phyloP scores from a whole-genome alignment of 2,797 vertebrate genomes.

The Synanceia verrucosa region DNA sequence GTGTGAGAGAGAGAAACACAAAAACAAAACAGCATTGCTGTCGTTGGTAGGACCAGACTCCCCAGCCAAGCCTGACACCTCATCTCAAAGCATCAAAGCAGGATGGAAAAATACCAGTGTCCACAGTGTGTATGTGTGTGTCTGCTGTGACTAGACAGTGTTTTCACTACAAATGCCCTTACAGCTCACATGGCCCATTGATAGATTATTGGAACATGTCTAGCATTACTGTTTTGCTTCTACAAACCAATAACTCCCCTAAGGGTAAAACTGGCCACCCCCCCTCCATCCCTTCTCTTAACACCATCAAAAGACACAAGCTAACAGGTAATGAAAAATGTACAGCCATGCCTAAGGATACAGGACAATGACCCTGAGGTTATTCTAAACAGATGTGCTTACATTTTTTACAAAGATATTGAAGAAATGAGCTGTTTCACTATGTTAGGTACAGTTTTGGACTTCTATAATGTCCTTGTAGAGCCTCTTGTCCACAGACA shows the following conservation, averaged over 20 bases:
- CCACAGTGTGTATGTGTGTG: constrained; percentile 46
- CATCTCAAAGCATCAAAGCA: constrained; percentile 62
- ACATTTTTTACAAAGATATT: not conserved
- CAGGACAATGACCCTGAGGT: not conserved
- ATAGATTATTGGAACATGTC: constrained; percentile 73
- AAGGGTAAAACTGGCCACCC: not conserved
- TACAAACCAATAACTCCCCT: constrained; percentile 16
- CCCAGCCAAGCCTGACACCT: constrained; percentile 47
- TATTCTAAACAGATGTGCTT: not conserved
- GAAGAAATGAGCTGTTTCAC: not conserved
- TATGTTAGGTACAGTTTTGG: not conserved
- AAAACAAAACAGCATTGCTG: constrained; percentile 53
- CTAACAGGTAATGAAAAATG: not conserved
- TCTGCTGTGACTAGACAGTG: constrained; percentile 72
- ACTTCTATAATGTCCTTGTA: not conserved
- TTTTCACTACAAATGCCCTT: constrained; percentile 77
- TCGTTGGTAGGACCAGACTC: constrained; percentile 48
- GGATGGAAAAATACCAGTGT: constrained; percentile 79
- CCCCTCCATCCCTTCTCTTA: constrained; percentile 14
- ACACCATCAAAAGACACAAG: not conserved
- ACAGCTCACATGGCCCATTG: constrained; percentile 64
- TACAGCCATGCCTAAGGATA: not conserved
- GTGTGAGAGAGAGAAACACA: constrained; percentile 14
- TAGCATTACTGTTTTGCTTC: constrained; percentile 55
- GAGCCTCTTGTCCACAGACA: not conserved